Percentiles rank a stretch among this genome's conserved stretches.
phyloP scores from a whole-genome alignment of 2,888 invertebrate species.

The Cephus sareptanus region DNA sequence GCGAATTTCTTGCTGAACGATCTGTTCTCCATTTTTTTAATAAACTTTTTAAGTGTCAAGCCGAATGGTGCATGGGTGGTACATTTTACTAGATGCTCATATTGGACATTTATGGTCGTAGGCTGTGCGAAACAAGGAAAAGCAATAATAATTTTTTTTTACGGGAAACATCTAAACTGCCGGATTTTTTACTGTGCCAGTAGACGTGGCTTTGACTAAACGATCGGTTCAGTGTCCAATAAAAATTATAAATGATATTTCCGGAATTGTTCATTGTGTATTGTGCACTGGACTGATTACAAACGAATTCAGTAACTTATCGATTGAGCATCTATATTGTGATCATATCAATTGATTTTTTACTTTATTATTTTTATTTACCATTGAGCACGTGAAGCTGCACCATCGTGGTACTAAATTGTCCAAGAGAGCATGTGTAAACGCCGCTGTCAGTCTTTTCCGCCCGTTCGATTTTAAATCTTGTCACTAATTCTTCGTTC shows the following conservation, averaged over 20 bases:
- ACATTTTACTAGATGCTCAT: not conserved
- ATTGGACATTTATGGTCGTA: not conserved
- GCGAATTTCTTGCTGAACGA: not conserved
- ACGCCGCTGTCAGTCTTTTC: slow-evolving; percentile 76
- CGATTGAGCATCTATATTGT: not conserved
- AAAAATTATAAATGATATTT: not conserved
- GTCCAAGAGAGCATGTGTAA: slow-evolving; percentile 74
- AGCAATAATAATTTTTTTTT: not conserved
- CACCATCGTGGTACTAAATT: slow-evolving; percentile 74
- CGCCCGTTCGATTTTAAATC: slow-evolving; percentile 65
- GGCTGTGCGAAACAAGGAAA: not conserved
- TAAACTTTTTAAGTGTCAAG: not conserved
- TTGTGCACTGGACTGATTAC: too few species aligned
- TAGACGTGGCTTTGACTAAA: not conserved
- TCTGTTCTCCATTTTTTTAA: not conserved
- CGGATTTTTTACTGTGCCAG: not conserved
- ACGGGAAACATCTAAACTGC: slow-evolving; percentile 11
- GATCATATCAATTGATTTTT: not conserved
- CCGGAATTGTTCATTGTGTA: not conserved
- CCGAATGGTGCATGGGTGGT: not conserved
- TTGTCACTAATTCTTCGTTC: slow-evolving; percentile 56
- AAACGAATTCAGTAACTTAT: not conserved
- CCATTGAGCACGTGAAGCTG: slow-evolving; percentile 78
- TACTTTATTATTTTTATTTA: slow-evolving; percentile 58
- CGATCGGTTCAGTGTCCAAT: slow-evolving; percentile 9